Evolutionary conservation across 2,797 vertebrate species (phyloP), one percentile per base, ranked within the genome.

Genomic region (Melanotaenia trifasciata): DNA sequence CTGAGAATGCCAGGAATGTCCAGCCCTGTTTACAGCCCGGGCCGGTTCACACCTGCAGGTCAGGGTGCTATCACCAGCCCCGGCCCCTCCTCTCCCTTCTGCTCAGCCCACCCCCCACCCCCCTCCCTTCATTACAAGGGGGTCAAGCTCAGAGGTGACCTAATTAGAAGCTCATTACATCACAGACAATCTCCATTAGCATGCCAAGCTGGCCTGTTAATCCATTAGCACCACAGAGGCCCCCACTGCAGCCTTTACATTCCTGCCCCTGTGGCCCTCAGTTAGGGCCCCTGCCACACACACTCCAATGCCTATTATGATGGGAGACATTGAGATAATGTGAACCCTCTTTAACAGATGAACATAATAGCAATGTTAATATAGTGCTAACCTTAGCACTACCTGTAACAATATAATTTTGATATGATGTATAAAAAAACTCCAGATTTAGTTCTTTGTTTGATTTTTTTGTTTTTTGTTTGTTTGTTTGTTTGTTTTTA

Each of bases 151-250:
- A 94, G 93, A 96, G 93, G 94, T 95, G 94, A 97, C 95, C 95
- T 96, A 96, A 98, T 98, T 97, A 97, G 97, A 97, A 97, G 95
- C 96, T 98, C 96, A 96, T 97, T 97, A 97, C 96, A 96, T 94
- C 95, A 94, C 94, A 96, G 95, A 95, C 95, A 94, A 96, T 96
- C 95, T 94, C 95, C 92, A 95, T 97, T 96, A 97, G 94, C 94
- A 95, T 96, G 95, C 95, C 93, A 96, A 94, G 94, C 94, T 92
- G 87, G 91, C 94, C 95, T 95, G 96, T 93, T 94, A 96, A 96
- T 96, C 96, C 95, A 95, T 97, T 95, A 96, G 94, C 92, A 92
- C 94, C 91, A 92, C 87, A 86, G 90, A 93, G 94, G 92, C 93
- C 93, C 93, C 95, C 93, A 72, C 84, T 87, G 90, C 90, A 91